Conservation (phyloP, 2,888 invertebrate species). For the Eupithecia abbreviata region DNA sequence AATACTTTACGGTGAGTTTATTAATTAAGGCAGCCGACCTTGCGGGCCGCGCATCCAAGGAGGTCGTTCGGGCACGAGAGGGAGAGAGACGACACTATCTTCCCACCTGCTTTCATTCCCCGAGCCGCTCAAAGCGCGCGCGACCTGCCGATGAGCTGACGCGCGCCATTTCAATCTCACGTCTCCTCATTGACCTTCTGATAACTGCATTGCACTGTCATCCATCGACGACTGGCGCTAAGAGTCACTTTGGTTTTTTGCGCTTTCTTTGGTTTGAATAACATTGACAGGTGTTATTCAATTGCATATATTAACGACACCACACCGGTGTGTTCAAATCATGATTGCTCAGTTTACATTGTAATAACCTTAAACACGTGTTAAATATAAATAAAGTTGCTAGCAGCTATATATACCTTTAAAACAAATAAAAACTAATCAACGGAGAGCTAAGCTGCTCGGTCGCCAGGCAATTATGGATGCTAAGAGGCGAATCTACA, state of each 20-base stretch:
- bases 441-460: conserved; percentile 74
- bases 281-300: conserved; percentile 3
- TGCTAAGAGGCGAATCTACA: conserved; percentile 81
- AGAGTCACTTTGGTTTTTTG: conserved; percentile 17
- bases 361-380: conserved; percentile 9
- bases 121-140: conserved; percentile 52
- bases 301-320: not conserved
- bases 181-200: conserved; percentile 82
- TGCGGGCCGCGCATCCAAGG: conserved; percentile 82
- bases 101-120: conserved; percentile 43
- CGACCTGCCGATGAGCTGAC: conserved; percentile 64
- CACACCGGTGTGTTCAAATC: not conserved
- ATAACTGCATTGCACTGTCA: conserved; percentile 76
- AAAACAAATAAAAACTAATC: conserved; percentile 63
- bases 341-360: conserved; percentile 1
- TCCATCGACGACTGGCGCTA: conserved; percentile 43
- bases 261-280: not conserved
- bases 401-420: conserved; percentile 32
- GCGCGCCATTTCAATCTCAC: conserved; percentile 72
- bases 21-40: conserved; percentile 84
- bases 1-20: conserved; percentile 84
- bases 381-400: conserved; percentile 11
- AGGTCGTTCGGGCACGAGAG: conserved; percentile 73
- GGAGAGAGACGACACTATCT: conserved; percentile 61
- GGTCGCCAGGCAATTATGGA: conserved; percentile 80